Conservation (phyloP, 2,113 vertebrate genomes). For the Chloroceryle aenea region DNA sequence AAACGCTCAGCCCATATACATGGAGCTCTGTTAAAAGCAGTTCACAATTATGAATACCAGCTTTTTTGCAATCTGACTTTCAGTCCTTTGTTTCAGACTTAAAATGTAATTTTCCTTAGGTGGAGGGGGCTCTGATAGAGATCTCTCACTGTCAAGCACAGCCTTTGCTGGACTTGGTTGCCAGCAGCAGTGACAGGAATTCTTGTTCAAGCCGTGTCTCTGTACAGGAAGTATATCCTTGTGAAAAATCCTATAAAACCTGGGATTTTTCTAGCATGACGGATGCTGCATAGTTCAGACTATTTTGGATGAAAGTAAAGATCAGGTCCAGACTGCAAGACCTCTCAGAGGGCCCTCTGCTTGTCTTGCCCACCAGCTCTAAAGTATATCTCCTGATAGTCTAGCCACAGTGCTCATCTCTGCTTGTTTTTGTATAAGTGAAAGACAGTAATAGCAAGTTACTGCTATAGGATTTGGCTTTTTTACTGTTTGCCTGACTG, state of each 20-base stretch:
- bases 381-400: not conserved
- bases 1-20: not conserved
- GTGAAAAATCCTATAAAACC: not conserved
- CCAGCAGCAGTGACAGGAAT: not conserved
- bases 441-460: not conserved
- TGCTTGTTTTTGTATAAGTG: not conserved
- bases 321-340: not conserved
- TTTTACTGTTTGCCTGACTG: not conserved
- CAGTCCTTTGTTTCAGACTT: not conserved
- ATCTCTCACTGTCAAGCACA: not conserved
- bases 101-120: not conserved
- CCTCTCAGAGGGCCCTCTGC: not conserved
- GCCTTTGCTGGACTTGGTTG: not conserved
- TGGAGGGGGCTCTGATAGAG: not conserved
- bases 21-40: not conserved
- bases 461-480: not conserved
- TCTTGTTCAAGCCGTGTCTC: not conserved
- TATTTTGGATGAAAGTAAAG: not conserved
- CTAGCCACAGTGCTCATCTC: not conserved
- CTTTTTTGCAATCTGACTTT: not conserved
- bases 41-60: not conserved
- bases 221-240: not conserved
- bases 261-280: not conserved
- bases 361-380: not conserved
- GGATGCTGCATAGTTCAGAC: not conserved